Evolutionary conservation across 2,888 invertebrate genomes (phyloP), one percentile per base, ranked within the genome.

Genomic region (Andrena bicolor): DNA sequence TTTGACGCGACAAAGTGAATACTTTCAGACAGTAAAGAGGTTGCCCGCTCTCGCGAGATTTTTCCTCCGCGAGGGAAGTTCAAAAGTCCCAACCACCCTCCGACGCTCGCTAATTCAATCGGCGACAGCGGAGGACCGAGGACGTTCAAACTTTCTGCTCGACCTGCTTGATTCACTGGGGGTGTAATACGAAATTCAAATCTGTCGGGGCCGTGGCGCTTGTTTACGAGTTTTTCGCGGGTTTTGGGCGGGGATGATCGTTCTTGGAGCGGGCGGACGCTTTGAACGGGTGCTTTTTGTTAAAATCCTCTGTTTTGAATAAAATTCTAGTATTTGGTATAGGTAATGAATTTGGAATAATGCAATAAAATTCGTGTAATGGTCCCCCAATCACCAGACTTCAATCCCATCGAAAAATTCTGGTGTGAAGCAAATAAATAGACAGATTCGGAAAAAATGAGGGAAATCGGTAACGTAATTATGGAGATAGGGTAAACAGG

Each of bases 1-100:
- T 80, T 69, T 80, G 26, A 80, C 73, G 35, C 61, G 64, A 48
- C 80, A 26, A 58, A 69, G 35, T 23, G 68, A 80, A 48, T 73
- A 58, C 80, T 73, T 73, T 73, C 30, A 26, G 56, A 32, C 51
- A 8, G 56, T 32, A 73, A 80, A 80, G 56, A 71, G 65, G 75
- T 80, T 80, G 68, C 58, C 32, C 6, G 77, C 48, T 71, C 28
- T 71, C 51, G 58, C 66, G 20, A 61, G 61, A 79, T 76, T 80
- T 71, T 77, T 80, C 68, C 70, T 20, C 49, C 5, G 5, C 20
- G 26, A 26, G 58, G 49, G 2, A 8, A 70, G 69, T 51, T 74
- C 7, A 10, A 58, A 69, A 76, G 69, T 64, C 48, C 6, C 26
- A 10, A 3, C 60, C 26, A 49, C 30, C 30, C 48, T 5, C 41